These are phyloP conservation scores for Spodoptera litura DNA, from an alignment of 1,140 invertebrate genomes.

Conservation along the genomic window DNA sequence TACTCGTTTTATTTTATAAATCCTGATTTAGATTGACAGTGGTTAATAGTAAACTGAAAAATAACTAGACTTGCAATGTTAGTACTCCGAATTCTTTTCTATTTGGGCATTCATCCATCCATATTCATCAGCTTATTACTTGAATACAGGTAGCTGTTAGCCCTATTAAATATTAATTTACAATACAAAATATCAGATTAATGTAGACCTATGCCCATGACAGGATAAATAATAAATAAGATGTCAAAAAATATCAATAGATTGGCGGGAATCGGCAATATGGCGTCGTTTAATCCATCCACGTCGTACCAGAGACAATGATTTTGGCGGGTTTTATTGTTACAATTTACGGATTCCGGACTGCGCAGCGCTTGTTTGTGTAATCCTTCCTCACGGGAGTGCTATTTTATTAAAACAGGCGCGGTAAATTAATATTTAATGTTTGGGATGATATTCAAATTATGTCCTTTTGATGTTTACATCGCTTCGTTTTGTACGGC, in stretches of 20 bases:
- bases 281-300: slow-evolving; percentile 31
- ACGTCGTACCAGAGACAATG: slow-evolving; percentile 22
- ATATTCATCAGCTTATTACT: too few species aligned
- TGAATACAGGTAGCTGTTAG: too few species aligned
- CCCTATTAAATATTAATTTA: too few species aligned
- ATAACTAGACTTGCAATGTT: too few species aligned
- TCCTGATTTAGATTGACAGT: too few species aligned
- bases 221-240: neutral
- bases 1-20: too few species aligned
- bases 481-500: neutral
- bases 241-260: slow-evolving; percentile 6
- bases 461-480: neutral
- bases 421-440: slow-evolving; percentile 16
- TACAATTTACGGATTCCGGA: slow-evolving; percentile 18
- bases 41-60: too few species aligned
- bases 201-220: neutral
- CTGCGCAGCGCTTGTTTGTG: neutral
- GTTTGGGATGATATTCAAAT: slow-evolving; percentile 6
- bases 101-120: too few species aligned
- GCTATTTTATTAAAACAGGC: slow-evolving; percentile 13
- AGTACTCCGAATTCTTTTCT: too few species aligned
- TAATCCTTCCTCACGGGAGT: slow-evolving; percentile 16
- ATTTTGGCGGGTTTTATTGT: slow-evolving; percentile 1
- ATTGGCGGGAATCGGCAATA: slow-evolving; percentile 26
- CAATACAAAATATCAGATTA: neutral